phyloP scores from a whole-genome alignment of 2,113 vertebrate genomes.

The Thymallus thymallus region DNA sequence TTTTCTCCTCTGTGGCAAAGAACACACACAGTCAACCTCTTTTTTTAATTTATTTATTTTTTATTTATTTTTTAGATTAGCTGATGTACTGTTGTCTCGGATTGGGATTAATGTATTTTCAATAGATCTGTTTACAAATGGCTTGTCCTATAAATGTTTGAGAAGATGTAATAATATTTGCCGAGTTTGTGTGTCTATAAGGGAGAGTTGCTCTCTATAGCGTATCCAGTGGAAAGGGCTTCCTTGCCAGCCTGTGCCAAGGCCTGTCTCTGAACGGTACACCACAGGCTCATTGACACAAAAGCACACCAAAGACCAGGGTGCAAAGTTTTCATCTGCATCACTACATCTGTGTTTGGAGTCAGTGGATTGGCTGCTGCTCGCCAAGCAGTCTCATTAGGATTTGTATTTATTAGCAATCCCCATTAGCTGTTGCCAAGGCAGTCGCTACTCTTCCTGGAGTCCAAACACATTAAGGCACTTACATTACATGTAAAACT shows the following conservation, averaged over 20 bases:
- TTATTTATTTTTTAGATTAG: too few species aligned
- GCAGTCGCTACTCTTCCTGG: too few species aligned
- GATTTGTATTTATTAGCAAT: too few species aligned
- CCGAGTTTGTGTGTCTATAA: background rate
- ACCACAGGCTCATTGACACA: constrained; percentile 12
- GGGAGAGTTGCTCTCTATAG: background rate
- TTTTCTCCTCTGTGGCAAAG: constrained; percentile 11
- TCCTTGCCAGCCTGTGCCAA: background rate
- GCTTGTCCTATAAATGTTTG: background rate
- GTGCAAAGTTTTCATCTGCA: background rate
- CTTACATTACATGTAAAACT: too few species aligned
- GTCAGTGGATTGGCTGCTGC: background rate
- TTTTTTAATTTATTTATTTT: too few species aligned
- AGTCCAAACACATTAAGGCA: too few species aligned
- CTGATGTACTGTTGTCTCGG: background rate
- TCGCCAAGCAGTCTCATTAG: background rate
- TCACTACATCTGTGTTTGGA: too few species aligned
- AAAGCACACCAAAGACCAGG: constrained; percentile 5
- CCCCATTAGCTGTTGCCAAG: too few species aligned
- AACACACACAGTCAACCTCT: background rate
- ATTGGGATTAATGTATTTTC: background rate
- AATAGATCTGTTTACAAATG: background rate
- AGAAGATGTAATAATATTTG: background rate
- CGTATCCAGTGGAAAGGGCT: background rate
- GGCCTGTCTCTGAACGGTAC: background rate